These are phyloP conservation scores for Agelas oroides DNA, from an alignment of 37 sponge, comb jelly and placozoan species.

Conservation along the genomic window DNA sequence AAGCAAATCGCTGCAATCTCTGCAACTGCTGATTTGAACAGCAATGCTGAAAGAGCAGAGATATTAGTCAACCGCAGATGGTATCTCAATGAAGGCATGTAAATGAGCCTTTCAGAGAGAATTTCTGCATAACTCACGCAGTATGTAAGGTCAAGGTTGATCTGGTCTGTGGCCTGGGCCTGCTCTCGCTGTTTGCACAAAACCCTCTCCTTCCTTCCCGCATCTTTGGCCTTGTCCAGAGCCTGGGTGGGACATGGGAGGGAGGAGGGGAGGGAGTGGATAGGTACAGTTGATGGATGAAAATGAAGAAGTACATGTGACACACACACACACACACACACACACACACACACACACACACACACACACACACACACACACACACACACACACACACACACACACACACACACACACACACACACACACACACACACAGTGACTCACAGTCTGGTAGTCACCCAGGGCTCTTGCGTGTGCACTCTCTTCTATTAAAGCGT, in stretches of 20 bases:
- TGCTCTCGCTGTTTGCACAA: slow-evolving; percentile 89
- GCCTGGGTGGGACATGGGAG: too few relatives aligned
- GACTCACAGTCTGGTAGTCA: slow-evolving; percentile 76
- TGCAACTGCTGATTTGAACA: too few relatives aligned
- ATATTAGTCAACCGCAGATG: too few relatives aligned
- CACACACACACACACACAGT: neutral
- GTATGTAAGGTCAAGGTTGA: slow-evolving; percentile 94
- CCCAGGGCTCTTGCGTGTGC: slow-evolving; percentile 69
- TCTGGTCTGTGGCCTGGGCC: slow-evolving; percentile 67
- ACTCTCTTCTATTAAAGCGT: slow-evolving; percentile 90
- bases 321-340: too few relatives aligned
- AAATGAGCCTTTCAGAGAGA: too few relatives aligned
- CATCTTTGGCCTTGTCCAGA: slow-evolving; percentile 94
- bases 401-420: too few relatives aligned
- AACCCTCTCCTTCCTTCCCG: slow-evolving; percentile 90
- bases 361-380: too few relatives aligned
- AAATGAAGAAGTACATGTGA: neutral
- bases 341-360: too few relatives aligned
- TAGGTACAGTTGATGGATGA: neutral
- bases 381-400: too few relatives aligned
- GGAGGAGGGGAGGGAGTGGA: neutral
- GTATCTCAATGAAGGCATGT: too few relatives aligned
- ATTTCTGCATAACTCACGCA: slow-evolving; percentile 79
- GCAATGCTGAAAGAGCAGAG: too few relatives aligned
- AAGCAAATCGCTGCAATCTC: too few relatives aligned